A percentile compares a stretch with the other conserved stretches of the same genome.
These are phyloP conservation scores for Ranitomeya imitator DNA, from an alignment of 2,113 vertebrate species.

Conservation along the genomic window DNA sequence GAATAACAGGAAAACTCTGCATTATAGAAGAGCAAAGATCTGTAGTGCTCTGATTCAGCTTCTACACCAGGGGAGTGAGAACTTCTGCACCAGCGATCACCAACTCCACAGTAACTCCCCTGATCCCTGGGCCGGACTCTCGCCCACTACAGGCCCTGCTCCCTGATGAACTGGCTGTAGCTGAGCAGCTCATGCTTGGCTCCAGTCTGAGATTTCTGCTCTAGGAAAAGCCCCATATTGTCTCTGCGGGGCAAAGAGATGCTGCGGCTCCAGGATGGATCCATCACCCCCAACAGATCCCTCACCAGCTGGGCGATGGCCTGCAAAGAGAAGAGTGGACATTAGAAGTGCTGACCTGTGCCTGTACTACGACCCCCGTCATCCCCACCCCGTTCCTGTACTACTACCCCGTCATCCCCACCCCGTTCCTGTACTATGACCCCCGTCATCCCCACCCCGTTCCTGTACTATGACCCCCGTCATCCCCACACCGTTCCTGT, in stretches of 20 bases:
- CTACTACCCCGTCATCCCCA: too few species aligned
- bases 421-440: too few species aligned
- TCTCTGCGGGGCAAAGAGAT: constrained; percentile 79
- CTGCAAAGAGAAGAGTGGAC: constrained; percentile 69
- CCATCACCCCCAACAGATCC: constrained; percentile 77
- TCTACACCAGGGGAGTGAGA: too few species aligned
- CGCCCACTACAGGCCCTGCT: constrained; percentile 37
- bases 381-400: too few species aligned
- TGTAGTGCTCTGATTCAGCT: too few species aligned
- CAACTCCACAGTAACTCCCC: too few species aligned
- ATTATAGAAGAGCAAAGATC: too few species aligned
- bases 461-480: too few species aligned
- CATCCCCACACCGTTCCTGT: too few species aligned
- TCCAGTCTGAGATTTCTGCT: constrained; percentile 79
- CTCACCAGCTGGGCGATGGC: constrained; percentile 75
- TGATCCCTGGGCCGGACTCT: neutral
- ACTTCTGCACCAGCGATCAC: too few species aligned
- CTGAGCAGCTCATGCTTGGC: constrained; percentile 75
- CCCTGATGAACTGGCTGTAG: constrained; percentile 73
- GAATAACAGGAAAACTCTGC: too few species aligned
- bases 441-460: too few species aligned
- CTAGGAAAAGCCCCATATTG: constrained; percentile 77
- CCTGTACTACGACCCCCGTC: neutral
- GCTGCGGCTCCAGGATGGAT: constrained; percentile 77
- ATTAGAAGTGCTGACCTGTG: neutral